A percentile compares a stretch with the other conserved stretches of the same genome.
Conservation (phyloP, 1,140 invertebrate genomes). For the Forficula auricularia region DNA sequence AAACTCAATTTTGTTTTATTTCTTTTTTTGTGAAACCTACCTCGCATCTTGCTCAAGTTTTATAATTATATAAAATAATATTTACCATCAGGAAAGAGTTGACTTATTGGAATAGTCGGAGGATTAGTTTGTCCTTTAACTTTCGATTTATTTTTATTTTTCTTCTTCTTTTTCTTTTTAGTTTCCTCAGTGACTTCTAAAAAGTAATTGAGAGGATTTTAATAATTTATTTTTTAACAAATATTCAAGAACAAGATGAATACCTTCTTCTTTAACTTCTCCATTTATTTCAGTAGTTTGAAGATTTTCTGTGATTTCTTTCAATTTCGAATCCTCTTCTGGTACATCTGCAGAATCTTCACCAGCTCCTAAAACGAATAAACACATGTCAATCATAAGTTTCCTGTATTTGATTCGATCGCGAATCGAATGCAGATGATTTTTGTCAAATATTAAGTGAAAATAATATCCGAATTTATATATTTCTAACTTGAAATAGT, state of each 20-base stretch:
- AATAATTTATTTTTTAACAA: constrained; percentile 3
- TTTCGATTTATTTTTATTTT: constrained; percentile 27
- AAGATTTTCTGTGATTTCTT: constrained; percentile 4
- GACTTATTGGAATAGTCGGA: constrained; percentile 67
- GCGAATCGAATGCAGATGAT: too few relatives aligned
- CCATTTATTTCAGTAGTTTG: constrained; percentile 10
- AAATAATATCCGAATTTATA: too few relatives aligned
- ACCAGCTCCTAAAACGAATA: constrained; percentile 22
- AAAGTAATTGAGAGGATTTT: too few relatives aligned
- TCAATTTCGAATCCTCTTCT: constrained; percentile 19
- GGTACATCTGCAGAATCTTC: constrained; percentile 29
- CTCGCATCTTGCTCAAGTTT: too few relatives aligned
- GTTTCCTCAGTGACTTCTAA: constrained; percentile 26
- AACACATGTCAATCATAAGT: too few relatives aligned
- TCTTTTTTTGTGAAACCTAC: too few relatives aligned
- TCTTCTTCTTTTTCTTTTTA: constrained; percentile 34
- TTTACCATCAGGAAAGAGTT: constrained; percentile 67
- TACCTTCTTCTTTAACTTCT: constrained; percentile 15
- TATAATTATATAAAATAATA: constrained; percentile 16
- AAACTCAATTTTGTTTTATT: too few relatives aligned
- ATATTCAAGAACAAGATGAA: not conserved
- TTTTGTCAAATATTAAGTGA: too few relatives aligned
- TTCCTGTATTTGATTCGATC: too few relatives aligned
- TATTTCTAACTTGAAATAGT: too few relatives aligned
- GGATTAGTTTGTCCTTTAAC: constrained; percentile 56